Evolutionary conservation across 2,113 vertebrate species (phyloP), one percentile per base, ranked within the genome.

Genomic region (Syrrhaptes paradoxus): DNA sequence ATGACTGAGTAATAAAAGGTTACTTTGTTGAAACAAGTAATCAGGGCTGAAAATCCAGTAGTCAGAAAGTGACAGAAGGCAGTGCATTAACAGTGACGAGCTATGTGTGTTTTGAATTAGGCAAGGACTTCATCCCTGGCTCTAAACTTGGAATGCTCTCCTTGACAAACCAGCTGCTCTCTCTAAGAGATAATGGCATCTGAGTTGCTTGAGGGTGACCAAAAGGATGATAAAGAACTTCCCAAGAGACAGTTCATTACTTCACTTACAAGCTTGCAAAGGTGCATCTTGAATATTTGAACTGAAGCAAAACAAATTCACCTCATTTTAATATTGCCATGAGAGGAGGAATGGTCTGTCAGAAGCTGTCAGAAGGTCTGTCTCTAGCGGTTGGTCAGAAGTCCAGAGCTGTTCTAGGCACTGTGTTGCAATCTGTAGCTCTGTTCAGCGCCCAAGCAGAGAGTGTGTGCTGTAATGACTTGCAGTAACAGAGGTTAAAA

Each of bases 121-220:
- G 22, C 9, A 0, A 92, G 28, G 49, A 62, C 77, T 73, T 96
- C n/a, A 58, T 93, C 77, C 3, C 0, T 79, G 24, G 19, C 21
- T 85, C 36, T 85, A 43, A 84, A 84, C n/a, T 87, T 81, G 58
- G 22, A 85, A 87, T 74, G 21, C 6, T 89, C 36, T 86, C 52
- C 68, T 85, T 86, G 52, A 67, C 34, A 86, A 95, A 62, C 59
- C 68, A 92, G 71, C 55, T 96, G 86, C 45, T 90, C 24, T 77
- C 13, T 48, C 19, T 58, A 10, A 85, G 75, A 90, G 79, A 59
- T 67, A 55, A 55, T 0, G 19, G 65, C 77, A 79, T n/a, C 70
- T 54, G 73, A 87, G 49, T 80, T 89, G 41, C 62, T 82, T 14
- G 4, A 76, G 66, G 51, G 58, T 90, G 77, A 87, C 70, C 66